Evolutionary conservation across 2,888 invertebrate genomes (phyloP), one percentile per base, ranked within the genome.

Genomic region (Cinara cedri): DNA sequence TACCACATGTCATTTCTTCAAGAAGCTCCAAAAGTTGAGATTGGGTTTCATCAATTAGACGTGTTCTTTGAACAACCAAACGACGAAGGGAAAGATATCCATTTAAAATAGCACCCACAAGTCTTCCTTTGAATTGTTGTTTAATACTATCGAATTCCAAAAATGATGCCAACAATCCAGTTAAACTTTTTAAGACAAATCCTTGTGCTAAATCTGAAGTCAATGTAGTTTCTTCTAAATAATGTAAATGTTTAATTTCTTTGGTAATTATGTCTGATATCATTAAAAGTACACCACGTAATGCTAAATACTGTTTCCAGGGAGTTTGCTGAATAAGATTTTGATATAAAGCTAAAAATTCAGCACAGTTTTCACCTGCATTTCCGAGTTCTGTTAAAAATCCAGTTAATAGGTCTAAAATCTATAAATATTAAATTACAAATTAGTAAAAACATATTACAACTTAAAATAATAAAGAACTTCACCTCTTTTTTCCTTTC

Each of bases 1-100:
- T 98, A 11, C 96, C 95, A 6, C 93, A 94, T 0, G 97, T 98
- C 93, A 98, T 95, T 86, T 97, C 96, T 86, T 98, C 97, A 19
- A 98, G 88, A 83, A 97, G 89, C 85, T 96, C 95, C 13, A 98
- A 88, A 62, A 98, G 88, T 84, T 96, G 96, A 86, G 96, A 96
- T 87, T 98, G 97, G 6, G 98, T 97, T 86, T 97, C 97, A 86
- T 98, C 98, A 54, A 98, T 95, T 72, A 97, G 89, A 74, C 97
- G 90, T 0, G 98, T 98, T 81, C 98, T 89, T 86, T 98, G 98
- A 55, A 98, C 95, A 0, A 98, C 94, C 26, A 98, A 89, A 82
- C 96, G 91, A 9, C 95, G 88, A 83, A 98, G 87, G 0, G 96
- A 94, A 82, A 98, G 88, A 87, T 98, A 98, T 0, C 98, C 97